Evolutionary conservation across 2,113 vertebrate genomes (phyloP).

Genomic region (Gyps fulvus): DNA sequence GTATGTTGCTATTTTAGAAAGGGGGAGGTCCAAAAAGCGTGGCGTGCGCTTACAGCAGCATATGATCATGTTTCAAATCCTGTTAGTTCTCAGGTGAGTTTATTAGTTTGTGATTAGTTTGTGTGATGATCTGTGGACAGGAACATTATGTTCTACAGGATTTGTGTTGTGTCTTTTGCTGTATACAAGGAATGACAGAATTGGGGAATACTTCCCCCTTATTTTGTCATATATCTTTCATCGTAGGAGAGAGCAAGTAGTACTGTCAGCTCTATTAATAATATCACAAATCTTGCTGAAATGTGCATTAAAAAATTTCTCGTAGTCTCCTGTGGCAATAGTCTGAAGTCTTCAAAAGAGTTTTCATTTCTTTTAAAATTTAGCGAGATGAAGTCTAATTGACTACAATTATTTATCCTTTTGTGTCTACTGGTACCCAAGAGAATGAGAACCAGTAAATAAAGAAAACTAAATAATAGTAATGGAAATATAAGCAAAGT

Average conservation of each 20-base stretch:
- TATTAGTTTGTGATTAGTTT: background rate
- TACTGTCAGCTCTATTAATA: background rate
- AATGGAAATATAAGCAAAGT: background rate
- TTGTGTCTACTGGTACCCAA: background rate
- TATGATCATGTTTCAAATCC: background rate
- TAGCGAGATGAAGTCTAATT: background rate
- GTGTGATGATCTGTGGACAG: background rate
- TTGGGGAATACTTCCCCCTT: background rate
- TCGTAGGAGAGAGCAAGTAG: background rate
- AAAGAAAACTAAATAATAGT: background rate
- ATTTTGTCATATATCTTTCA: background rate
- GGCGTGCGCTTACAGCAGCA: background rate
- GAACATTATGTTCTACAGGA: background rate
- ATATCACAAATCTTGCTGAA: background rate
- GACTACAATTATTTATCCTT: background rate
- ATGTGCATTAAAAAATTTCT: background rate
- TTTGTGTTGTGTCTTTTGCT: background rate
- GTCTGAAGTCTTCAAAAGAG: background rate
- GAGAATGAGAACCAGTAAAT: background rate
- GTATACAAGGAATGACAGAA: background rate
- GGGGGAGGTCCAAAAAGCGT: accelerated
- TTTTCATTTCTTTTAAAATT: background rate
- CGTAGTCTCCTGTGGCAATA: background rate
- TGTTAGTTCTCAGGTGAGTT: background rate
- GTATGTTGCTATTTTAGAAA: background rate